Percentiles rank a stretch among this genome's conserved stretches.
Conservation (phyloP, 2,888 invertebrate genomes). For the Archips xylosteana region DNA sequence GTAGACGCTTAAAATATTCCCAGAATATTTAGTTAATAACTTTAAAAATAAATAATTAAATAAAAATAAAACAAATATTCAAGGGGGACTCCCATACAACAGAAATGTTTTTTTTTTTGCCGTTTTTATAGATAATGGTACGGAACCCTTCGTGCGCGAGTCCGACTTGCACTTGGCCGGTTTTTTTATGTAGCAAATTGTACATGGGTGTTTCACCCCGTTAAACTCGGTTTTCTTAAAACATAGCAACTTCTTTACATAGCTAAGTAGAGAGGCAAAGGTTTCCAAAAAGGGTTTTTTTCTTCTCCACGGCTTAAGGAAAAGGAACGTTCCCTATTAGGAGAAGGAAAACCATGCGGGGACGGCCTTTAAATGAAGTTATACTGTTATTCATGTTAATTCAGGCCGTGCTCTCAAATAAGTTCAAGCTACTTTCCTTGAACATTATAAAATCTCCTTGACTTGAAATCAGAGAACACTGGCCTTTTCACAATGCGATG, state of each 20-base stretch:
- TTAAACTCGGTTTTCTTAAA: neutral
- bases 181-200: neutral
- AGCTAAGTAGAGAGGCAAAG: neutral
- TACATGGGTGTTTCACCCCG: neutral
- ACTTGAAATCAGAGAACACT: neutral
- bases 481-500: slow-evolving; percentile 20
- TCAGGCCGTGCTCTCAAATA: slow-evolving; percentile 11
- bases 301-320: slow-evolving; percentile 5
- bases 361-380: neutral
- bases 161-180: no score
- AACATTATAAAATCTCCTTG: neutral
- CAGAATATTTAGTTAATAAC: no score
- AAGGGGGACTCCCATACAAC: no score
- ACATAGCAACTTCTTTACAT: slow-evolving; percentile 9
- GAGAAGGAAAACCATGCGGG: slow-evolving; percentile 5
- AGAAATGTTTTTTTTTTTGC: no score
- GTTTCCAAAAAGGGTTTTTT: slow-evolving; percentile 11
- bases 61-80: no score
- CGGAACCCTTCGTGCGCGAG: no score
- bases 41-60: no score
- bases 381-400: slow-evolving; percentile 4
- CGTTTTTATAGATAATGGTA: no score
- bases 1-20: no score
- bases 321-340: slow-evolving; percentile 6
- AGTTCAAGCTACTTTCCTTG: slow-evolving; percentile 2